Evolutionary conservation across 2,113 vertebrate species (phyloP).

Genomic region (Etheostoma spectabile): DNA sequence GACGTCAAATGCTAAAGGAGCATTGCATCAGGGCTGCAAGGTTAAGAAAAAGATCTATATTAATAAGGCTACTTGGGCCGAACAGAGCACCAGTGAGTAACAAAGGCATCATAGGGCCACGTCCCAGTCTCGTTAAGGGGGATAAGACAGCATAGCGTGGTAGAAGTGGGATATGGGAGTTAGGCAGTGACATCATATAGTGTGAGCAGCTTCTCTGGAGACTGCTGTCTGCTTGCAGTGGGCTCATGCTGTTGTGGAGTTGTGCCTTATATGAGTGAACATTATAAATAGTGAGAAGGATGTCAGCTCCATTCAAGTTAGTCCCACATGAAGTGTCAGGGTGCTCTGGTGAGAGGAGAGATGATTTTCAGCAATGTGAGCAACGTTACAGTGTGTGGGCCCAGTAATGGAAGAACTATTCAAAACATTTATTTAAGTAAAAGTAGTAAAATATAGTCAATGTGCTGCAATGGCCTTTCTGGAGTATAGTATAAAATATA

Average conservation of each 20-base stretch:
- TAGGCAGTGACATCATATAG: constrained; percentile 56
- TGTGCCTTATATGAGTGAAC: constrained; percentile 62
- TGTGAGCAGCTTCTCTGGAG: constrained; percentile 63
- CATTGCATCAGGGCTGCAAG: constrained; percentile 50
- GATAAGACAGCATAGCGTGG: constrained; percentile 42
- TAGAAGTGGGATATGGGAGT: constrained; percentile 37
- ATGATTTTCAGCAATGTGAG: constrained; percentile 44
- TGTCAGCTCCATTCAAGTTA: constrained; percentile 62
- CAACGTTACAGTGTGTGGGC: background rate
- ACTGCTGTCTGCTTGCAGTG: constrained; percentile 60
- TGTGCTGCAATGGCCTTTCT: background rate
- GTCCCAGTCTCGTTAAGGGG: constrained; percentile 51
- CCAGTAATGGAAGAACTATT: constrained; percentile 1
- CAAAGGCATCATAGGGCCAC: constrained; percentile 49
- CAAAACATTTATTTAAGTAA: background rate
- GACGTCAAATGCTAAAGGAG: constrained; percentile 61
- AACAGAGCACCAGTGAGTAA: constrained; percentile 40
- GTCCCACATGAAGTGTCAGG: constrained; percentile 57
- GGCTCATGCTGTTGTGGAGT: constrained; percentile 48
- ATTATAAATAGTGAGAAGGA: constrained; percentile 70
- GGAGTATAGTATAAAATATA: background rate
- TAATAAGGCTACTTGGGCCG: constrained; percentile 48
- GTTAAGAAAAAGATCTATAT: constrained; percentile 72
- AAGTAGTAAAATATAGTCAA: background rate
- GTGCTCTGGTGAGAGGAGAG: constrained; percentile 50